These are phyloP conservation scores for Oscheius sp. DNA, from an alignment of 2,888 invertebrate species.

Conservation along the genomic window DNA sequence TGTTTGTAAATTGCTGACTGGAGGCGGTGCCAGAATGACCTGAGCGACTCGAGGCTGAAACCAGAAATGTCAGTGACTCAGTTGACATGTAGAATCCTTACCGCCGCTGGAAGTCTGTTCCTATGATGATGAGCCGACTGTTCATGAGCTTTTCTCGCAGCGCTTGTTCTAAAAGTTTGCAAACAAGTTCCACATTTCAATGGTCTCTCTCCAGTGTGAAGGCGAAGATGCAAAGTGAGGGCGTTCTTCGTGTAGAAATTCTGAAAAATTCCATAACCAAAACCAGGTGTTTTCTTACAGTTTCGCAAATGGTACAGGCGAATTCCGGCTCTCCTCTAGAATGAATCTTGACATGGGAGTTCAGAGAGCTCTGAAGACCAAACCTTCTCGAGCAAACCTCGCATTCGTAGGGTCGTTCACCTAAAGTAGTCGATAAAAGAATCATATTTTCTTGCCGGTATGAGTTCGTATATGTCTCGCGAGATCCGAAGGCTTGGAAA, in stretches of 20 bases:
- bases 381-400: conserved; percentile 47
- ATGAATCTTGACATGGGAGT: conserved; percentile 44
- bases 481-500: conserved; percentile 51
- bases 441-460: conserved; percentile 40
- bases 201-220: conserved; percentile 49
- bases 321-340: conserved; percentile 41
- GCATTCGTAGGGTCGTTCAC: conserved; percentile 52
- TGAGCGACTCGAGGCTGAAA: too few species aligned
- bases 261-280: conserved; percentile 23
- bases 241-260: conserved; percentile 43
- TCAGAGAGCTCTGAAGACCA: conserved; percentile 45
- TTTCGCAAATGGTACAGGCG: conserved; percentile 55
- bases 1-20: not conserved
- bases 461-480: conserved; percentile 51
- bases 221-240: conserved; percentile 46
- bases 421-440: conserved; percentile 37
- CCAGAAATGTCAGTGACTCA: not conserved
- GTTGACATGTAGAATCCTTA: not conserved
- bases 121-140: conserved; percentile 14
- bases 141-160: conserved; percentile 29
- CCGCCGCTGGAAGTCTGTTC: not conserved
- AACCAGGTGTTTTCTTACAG: conserved; percentile 29
- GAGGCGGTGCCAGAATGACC: not conserved
- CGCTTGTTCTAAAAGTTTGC: conserved; percentile 36
- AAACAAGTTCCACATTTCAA: conserved; percentile 33